Evolutionary conservation across 2,797 vertebrate genomes (phyloP), one percentile per base, ranked within the genome.

Genomic region (Xyrichtys novacula): DNA sequence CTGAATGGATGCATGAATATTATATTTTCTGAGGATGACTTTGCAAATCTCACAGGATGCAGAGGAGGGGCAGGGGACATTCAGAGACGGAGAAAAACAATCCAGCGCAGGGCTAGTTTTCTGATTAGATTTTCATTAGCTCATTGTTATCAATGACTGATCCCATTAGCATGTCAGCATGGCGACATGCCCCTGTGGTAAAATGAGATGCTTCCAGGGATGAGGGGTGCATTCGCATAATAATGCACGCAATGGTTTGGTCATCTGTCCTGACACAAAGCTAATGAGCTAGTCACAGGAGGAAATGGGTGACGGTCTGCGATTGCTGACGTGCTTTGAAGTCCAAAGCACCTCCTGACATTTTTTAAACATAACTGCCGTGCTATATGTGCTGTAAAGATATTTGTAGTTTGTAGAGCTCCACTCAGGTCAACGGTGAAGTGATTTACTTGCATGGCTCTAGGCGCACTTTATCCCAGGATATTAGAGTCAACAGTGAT

Each of bases 51-150:
- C 71, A 43, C 22, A 38, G 49, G 61, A 56, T 36, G 53, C 23
- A 65, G 60, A 61, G 25, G 31, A 50, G 40, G 73, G 23, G 26
- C 58, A 63, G 39, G 58, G 44, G 44, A 67, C 65, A 80, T 64
- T 66, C 34, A 52, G 65, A 62, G 34, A 68, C 67, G 53, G 55
- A 71, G 36, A 55, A 81, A 34, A 77, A 80, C 76, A 59, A 71
- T 76, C 69, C 29, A 71, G 62, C 11, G 40, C 81, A 74, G 65
- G 80, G 67, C 75, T 63, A 65, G 67, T 84, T 78, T 87, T 85
- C 78, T 67, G 77, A 89, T 91, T 84, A 87, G 87, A 88, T 88
- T 91, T 90, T 77, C 87, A 91, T 93, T 90, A 90, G 88, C 84
- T 62, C 60, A 86, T 86, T 78, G 82, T 89, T 90, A 90, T 90